phyloP scores from a whole-genome alignment of 1,140 invertebrate genomes.

The Drosophila rhopaloa region DNA sequence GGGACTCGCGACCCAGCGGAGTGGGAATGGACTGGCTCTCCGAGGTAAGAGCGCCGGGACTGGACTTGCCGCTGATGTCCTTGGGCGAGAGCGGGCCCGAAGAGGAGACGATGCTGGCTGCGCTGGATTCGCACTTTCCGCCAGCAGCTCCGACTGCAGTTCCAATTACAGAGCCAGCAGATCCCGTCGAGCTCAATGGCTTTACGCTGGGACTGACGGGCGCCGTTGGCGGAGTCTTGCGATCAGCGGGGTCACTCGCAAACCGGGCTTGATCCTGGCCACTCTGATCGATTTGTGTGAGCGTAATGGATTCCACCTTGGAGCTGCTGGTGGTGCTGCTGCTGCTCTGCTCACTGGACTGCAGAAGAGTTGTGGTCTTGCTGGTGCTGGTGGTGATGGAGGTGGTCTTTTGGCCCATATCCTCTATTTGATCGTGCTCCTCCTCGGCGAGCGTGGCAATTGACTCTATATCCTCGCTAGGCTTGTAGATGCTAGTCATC shows the following conservation, averaged over 20 bases:
- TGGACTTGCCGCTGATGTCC: slow-evolving; percentile 82
- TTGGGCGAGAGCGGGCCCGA: slow-evolving; percentile 78
- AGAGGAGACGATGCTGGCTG: slow-evolving; percentile 65
- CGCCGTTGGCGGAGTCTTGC: slow-evolving; percentile 80
- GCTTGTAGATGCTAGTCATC: slow-evolving; percentile 84
- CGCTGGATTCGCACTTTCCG: slow-evolving; percentile 58
- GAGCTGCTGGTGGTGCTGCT: slow-evolving; percentile 34
- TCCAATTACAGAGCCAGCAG: slow-evolving; percentile 10
- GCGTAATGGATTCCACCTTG: slow-evolving; percentile 66
- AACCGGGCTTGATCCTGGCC: slow-evolving; percentile 39
- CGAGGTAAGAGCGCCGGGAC: slow-evolving; percentile 78
- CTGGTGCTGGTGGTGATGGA: slow-evolving; percentile 10
- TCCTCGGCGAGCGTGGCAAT: slow-evolving; percentile 50
- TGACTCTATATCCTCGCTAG: slow-evolving; percentile 59
- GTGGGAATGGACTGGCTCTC: slow-evolving; percentile 84
- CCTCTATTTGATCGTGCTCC: slow-evolving; percentile 41
- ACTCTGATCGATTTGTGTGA: slow-evolving; percentile 53
- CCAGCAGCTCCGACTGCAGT: slow-evolving; percentile 3
- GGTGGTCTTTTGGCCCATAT: neutral
- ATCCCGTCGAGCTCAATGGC: slow-evolving; percentile 20
- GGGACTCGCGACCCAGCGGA: slow-evolving; percentile 74
- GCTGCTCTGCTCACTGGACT: slow-evolving; percentile 52
- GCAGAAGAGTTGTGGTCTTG: slow-evolving; percentile 51
- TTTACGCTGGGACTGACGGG: slow-evolving; percentile 79
- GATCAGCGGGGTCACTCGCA: slow-evolving; percentile 41